A percentile compares a stretch with the other conserved stretches of the same genome.
Evolutionary conservation across 2,113 vertebrate genomes (phyloP).

Genomic region (Pimephales promelas): DNA sequence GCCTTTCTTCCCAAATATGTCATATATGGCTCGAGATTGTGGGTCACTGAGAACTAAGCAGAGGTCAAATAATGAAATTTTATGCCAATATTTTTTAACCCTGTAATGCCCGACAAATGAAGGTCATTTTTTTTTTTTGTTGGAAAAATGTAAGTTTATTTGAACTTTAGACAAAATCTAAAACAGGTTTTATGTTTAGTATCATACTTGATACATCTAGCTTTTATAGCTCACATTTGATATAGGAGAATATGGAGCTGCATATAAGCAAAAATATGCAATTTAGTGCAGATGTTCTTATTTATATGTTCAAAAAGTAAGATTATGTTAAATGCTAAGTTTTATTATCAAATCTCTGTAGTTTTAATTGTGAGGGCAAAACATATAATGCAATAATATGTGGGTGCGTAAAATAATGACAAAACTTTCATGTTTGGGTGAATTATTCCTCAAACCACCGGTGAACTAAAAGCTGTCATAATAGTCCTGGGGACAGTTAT

Average conservation of each 20-base stretch:
- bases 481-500: background rate
- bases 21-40: conserved; percentile 96
- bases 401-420: background rate
- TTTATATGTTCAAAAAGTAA: background rate
- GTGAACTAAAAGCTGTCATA: background rate
- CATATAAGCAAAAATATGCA: background rate
- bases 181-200: no score
- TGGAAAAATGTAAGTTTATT: background rate
- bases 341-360: background rate
- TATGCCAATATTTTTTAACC: background rate
- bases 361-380: background rate
- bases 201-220: background rate
- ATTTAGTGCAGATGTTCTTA: background rate
- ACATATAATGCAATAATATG: background rate
- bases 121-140: background rate
- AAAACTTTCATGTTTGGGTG: background rate
- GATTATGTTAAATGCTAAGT: background rate
- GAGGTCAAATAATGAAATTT: background rate
- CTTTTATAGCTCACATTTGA: background rate
- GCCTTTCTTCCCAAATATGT: conserved; percentile 95
- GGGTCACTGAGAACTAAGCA: conserved; percentile 90
- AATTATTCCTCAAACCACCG: background rate
- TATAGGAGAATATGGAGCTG: background rate
- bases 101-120: background rate
- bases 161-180: background rate